Conservation (phyloP, 2,113 vertebrate species). For the Cardinalis cardinalis region DNA sequence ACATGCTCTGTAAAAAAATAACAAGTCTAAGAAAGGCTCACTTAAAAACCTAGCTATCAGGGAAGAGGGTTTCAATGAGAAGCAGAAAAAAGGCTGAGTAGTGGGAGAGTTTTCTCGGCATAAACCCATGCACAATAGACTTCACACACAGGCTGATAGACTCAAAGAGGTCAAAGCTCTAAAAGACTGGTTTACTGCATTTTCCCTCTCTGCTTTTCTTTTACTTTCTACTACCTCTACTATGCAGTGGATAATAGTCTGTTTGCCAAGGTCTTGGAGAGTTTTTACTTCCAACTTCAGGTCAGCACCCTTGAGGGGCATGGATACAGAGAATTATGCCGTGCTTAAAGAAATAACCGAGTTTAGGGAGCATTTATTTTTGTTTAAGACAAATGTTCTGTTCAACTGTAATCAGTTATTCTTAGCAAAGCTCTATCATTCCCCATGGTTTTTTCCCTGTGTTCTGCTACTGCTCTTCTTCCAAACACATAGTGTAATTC, state of each 20-base stretch:
- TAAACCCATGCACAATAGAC: background rate
- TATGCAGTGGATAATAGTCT: background rate
- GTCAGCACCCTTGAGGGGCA: background rate
- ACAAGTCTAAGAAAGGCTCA: background rate
- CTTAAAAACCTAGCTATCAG: background rate
- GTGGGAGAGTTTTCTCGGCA: background rate
- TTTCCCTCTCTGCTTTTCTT: background rate
- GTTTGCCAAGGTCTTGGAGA: background rate
- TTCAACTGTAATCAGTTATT: background rate
- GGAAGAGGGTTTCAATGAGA: background rate
- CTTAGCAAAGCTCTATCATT: background rate
- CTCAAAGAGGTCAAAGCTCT: background rate
- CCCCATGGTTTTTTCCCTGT: rapidly evolving
- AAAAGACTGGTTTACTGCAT: background rate
- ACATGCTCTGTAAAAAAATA: background rate
- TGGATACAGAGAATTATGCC: background rate
- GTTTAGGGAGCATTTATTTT: background rate
- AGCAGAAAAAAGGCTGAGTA: background rate
- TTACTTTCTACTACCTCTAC: background rate
- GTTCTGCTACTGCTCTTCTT: background rate
- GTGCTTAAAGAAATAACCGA: background rate
- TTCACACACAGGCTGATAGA: background rate
- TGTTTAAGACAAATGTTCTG: background rate
- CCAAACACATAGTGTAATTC: background rate
- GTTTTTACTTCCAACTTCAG: background rate